A percentile compares a stretch with the other conserved stretches of the same genome.
Evolutionary conservation across 2,888 invertebrate species (phyloP).

Genomic region (Clistopyga incitator): DNA sequence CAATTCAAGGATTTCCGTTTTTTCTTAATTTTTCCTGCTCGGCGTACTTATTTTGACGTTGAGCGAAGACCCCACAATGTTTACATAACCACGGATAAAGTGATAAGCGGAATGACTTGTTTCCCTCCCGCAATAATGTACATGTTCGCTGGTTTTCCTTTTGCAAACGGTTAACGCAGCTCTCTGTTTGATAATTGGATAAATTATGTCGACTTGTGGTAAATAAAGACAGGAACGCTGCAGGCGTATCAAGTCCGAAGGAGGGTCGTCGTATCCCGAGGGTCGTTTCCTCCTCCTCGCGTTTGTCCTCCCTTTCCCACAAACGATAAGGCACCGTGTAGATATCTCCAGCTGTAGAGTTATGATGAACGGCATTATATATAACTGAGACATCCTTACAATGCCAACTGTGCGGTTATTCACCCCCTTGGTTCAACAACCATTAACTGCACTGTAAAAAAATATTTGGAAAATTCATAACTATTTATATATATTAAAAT

Average conservation of each 20-base stretch:
- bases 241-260: conserved; percentile 13
- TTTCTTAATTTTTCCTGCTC: neutral
- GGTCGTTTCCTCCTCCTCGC: conserved; percentile 31
- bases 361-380: conserved; percentile 40
- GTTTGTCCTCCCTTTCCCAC: neutral
- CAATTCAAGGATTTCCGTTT: neutral
- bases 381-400: neutral
- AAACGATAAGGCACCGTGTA: conserved; percentile 22
- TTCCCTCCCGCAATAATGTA: neutral
- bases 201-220: conserved; percentile 16
- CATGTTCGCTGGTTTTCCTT: neutral
- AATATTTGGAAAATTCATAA: no score
- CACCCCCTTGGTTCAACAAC: conserved; percentile 6
- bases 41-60: neutral
- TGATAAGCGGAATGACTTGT: neutral
- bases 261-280: conserved; percentile 19
- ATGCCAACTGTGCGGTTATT: neutral
- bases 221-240: conserved; percentile 23
- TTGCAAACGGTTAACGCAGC: neutral
- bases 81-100: neutral
- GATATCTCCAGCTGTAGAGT: conserved; percentile 1
- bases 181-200: conserved; percentile 15
- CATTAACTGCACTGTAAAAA: no score
- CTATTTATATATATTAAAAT: no score
- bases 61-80: neutral